Evolutionary conservation across 64 coral and sea anemone species (phyloP).

Genomic region (Acropora tenuis): DNA sequence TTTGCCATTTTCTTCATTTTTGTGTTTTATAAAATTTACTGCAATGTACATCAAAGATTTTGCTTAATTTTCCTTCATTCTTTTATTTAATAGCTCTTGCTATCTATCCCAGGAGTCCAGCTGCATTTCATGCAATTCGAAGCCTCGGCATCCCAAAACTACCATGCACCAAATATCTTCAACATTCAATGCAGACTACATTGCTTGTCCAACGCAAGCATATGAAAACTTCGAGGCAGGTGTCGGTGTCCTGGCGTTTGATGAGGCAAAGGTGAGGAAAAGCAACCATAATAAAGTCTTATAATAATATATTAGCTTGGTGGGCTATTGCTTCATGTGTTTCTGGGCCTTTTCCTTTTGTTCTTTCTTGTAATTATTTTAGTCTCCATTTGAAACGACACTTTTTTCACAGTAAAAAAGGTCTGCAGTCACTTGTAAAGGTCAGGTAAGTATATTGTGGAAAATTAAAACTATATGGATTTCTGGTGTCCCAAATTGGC

Average conservation of each 20-base stretch:
- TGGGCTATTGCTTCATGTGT: neutral
- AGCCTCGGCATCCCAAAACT: too few relatives aligned
- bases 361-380: constrained; percentile 8
- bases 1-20: too few relatives aligned
- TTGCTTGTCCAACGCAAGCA: neutral
- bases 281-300: too few relatives aligned
- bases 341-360: constrained; percentile 12
- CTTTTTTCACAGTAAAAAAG: neutral
- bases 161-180: constrained; percentile 10
- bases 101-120: constrained; percentile 25
- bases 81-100: constrained; percentile 8
- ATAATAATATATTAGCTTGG: neutral
- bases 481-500: neutral
- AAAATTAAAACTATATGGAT: constrained; percentile 2
- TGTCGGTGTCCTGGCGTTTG: too few relatives aligned
- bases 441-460: constrained; percentile 9
- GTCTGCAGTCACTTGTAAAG: neutral
- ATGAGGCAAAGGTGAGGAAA: too few relatives aligned
- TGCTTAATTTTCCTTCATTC: neutral
- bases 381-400: neutral
- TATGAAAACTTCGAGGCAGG: neutral
- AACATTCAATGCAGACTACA: neutral
- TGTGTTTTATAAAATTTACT: too few relatives aligned
- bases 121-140: neutral
- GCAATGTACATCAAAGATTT: too few relatives aligned